Evolutionary conservation across 1,140 invertebrate species (phyloP).

Genomic region (Halotydeus destructor): DNA sequence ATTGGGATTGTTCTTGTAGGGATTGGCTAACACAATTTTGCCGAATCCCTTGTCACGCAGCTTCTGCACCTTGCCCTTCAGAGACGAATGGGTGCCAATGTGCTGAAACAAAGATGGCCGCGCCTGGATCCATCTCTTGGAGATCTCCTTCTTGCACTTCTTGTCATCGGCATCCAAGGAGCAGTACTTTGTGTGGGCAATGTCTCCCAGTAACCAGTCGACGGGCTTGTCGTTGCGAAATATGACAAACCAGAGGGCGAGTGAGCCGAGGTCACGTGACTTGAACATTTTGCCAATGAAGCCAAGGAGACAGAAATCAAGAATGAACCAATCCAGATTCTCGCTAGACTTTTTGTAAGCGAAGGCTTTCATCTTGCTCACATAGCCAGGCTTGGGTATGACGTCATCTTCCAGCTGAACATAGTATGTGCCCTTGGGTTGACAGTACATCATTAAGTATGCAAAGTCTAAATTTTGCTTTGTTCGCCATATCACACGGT

Average conservation of each 20-base stretch:
- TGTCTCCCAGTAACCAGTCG: constrained; percentile 82
- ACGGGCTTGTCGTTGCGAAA: constrained; percentile 91
- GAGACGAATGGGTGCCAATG: constrained; percentile 78
- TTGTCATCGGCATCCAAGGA: constrained; percentile 56
- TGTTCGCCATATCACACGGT: constrained; percentile 74
- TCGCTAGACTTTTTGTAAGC: constrained; percentile 45
- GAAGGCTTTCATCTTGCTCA: constrained; percentile 68
- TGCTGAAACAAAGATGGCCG: constrained; percentile 78
- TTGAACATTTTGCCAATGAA: constrained; percentile 89
- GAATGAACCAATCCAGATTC: constrained; percentile 65
- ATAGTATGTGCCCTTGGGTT: constrained; percentile 35
- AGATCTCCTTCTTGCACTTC: constrained; percentile 58
- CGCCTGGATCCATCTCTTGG: constrained; percentile 59
- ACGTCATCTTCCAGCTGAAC: constrained; percentile 87
- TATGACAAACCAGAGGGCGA: constrained; percentile 82
- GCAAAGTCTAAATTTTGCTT: constrained; percentile 93
- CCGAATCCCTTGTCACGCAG: constrained; percentile 86
- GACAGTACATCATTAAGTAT: constrained; percentile 85
- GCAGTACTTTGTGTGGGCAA: constrained; percentile 75
- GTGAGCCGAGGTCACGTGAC: constrained; percentile 58
- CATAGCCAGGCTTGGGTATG: constrained; percentile 55
- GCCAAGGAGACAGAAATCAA: constrained; percentile 82
- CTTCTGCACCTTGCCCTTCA: constrained; percentile 91
- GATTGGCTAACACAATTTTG: constrained; percentile 55
- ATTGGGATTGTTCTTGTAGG: constrained; percentile 33